These are phyloP conservation scores for Furcifer pardalis DNA, from an alignment of 2,797 vertebrate species.

Conservation along the genomic window DNA sequence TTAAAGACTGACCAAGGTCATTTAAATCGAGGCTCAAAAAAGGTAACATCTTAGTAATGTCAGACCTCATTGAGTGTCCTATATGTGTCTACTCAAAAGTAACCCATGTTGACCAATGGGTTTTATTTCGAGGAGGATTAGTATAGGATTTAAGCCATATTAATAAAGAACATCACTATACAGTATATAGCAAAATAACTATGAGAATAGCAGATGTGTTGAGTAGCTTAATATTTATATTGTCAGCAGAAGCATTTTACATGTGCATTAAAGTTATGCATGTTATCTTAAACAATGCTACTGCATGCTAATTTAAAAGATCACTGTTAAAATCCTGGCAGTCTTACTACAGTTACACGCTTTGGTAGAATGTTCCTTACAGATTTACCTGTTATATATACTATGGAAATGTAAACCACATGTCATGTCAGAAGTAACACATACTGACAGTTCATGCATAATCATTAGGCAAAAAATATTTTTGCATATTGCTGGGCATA, in stretches of 20 bases:
- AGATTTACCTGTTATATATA: too few relatives aligned
- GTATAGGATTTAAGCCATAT: neutral
- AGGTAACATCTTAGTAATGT: neutral
- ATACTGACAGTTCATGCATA: neutral
- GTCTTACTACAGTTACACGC: neutral
- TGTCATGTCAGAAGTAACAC: neutral
- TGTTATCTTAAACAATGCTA: neutral
- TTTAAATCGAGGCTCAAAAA: neutral
- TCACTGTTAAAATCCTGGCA: neutral
- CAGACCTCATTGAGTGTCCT: neutral
- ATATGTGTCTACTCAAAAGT: neutral
- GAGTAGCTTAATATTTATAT: neutral
- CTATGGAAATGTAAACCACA: neutral
- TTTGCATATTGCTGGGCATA: too few relatives aligned
- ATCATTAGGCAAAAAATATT: neutral
- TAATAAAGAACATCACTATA: neutral
- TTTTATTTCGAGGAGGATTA: neutral
- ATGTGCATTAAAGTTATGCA: too few relatives aligned
- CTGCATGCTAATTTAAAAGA: neutral
- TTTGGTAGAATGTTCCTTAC: neutral
- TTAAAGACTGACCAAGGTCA: neutral
- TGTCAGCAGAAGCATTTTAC: neutral
- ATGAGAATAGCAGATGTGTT: neutral
- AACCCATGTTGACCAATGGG: neutral
- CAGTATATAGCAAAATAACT: neutral